Conservation (phyloP, 2,888 invertebrate species). For the Epinotia bilunana region DNA sequence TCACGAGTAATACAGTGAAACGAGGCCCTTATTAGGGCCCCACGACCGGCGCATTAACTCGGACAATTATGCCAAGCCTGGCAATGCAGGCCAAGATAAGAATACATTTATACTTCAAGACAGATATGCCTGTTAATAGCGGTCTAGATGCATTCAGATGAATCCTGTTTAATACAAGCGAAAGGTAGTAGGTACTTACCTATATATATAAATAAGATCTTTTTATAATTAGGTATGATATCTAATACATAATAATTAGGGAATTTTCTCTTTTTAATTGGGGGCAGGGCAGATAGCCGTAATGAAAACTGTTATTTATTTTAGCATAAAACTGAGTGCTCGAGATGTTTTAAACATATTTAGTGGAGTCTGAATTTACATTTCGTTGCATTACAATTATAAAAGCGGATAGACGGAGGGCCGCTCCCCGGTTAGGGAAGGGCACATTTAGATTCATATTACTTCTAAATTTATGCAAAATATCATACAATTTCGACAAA, state of each 20-base stretch:
- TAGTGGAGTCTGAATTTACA: constrained; percentile 57
- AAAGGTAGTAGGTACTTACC: too few species aligned
- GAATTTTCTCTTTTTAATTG: too few species aligned
- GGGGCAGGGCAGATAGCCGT: too few species aligned
- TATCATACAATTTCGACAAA: constrained; percentile 48
- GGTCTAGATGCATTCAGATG: constrained; percentile 9
- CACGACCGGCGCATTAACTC: constrained; percentile 25
- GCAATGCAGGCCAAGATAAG: constrained; percentile 33
- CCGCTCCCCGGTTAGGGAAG: constrained; percentile 53
- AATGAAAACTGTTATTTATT: constrained; percentile 8
- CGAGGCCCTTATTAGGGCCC: constrained; percentile 25
- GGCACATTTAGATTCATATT: constrained; percentile 59
- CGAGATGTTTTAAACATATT: constrained; percentile 48
- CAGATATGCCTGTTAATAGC: constrained; percentile 17
- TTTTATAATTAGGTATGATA: too few species aligned
- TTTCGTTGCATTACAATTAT: constrained; percentile 63
- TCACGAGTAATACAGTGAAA: not conserved
- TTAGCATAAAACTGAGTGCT: not conserved
- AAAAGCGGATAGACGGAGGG: constrained; percentile 56
- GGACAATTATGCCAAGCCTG: constrained; percentile 30
- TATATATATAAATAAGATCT: too few species aligned
- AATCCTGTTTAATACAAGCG: constrained; percentile 7
- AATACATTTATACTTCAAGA: constrained; percentile 29
- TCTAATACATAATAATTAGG: too few species aligned
- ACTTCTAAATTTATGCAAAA: constrained; percentile 56